Evolutionary conservation across 2,113 vertebrate species (phyloP), one percentile per base, ranked within the genome.

Genomic region (Notothenia coriiceps): DNA sequence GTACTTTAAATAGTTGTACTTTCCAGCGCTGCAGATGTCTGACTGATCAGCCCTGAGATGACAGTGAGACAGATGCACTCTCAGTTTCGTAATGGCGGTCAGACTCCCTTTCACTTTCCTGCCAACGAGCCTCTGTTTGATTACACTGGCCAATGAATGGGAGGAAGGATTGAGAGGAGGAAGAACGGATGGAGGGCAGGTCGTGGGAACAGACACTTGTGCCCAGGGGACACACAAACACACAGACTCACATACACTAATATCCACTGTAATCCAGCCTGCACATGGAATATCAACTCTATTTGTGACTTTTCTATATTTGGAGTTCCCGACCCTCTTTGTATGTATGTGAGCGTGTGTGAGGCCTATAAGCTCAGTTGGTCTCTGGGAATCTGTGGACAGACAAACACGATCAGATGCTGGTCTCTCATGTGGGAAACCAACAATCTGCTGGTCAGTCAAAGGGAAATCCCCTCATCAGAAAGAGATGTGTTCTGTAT

Each of bases 181-280:
- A 85, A 73, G 86, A 83, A 77, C 57, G 74, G 83, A 89, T 60
- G 70, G 88, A 83, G 90, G 89, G 87, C 90, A 91, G 88, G 88
- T 92, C 91, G 69, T 94, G 92, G 91, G 93, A 94, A 94, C 83
- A 90, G 89, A 92, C 90, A 90, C 67, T 76, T 43, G 44, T 64
- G 70, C 90, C 90, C 91, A 75, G 66, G 90, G 91, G 90, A 93
- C 70, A 17, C 62, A 55, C 77, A 78, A 71, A 69, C 77, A 70
- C 60, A 80, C 79, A 73, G 50, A 86, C 25, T 77, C 64, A 84
- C 72, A 85, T 10, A 79, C 83, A 88, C 63, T 83, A 79, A 74
- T 72, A 76, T 84, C 59, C 81, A 75, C 65, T 44, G 79, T 56
- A 88, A 81, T 88, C 68, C 88, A 85, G 85, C 80, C 80, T 81